Percentiles rank a stretch among this genome's conserved stretches.
Conservation (phyloP, 2,797 vertebrate species). For the Sebastes umbrosus region DNA sequence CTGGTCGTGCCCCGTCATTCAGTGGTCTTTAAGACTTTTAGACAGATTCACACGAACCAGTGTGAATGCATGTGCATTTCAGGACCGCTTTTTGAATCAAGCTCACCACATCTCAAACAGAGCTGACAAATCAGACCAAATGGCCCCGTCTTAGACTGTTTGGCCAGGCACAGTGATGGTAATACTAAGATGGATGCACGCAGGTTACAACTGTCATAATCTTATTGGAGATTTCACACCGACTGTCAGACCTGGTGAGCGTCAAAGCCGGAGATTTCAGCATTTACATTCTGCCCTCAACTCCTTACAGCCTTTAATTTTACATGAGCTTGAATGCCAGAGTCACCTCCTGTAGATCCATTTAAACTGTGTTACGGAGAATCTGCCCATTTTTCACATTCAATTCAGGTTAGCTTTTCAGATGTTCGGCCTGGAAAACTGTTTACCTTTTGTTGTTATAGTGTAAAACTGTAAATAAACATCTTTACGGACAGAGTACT, state of each 20-base stretch:
- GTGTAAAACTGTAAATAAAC: too few species aligned
- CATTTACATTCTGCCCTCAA: constrained; percentile 37
- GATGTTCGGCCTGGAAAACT: not conserved
- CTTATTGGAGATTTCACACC: constrained; percentile 51
- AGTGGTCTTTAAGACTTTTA: constrained; percentile 6
- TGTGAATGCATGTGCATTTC: not conserved
- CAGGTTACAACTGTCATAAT: constrained; percentile 52
- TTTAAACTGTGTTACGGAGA: not conserved
- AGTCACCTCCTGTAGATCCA: constrained; percentile 15
- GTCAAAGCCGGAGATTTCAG: constrained; percentile 33
- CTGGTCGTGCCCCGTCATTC: not conserved
- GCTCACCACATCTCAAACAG: constrained; percentile 16
- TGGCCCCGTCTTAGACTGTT: constrained; percentile 13
- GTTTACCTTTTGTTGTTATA: not conserved
- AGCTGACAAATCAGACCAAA: constrained; percentile 31
- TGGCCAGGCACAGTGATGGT: constrained; percentile 22
- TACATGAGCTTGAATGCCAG: constrained; percentile 6
- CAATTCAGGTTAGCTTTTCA: not conserved
- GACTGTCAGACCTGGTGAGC: constrained; percentile 48
- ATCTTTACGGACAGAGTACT: not conserved
- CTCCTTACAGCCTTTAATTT: constrained; percentile 31
- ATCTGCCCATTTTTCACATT: constrained; percentile 8
- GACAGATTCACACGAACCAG: not conserved
- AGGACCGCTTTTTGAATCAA: constrained; percentile 4
- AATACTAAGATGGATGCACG: constrained; percentile 45